Conservation (phyloP, 1,140 invertebrate species). For the Heliconius melpomene region DNA sequence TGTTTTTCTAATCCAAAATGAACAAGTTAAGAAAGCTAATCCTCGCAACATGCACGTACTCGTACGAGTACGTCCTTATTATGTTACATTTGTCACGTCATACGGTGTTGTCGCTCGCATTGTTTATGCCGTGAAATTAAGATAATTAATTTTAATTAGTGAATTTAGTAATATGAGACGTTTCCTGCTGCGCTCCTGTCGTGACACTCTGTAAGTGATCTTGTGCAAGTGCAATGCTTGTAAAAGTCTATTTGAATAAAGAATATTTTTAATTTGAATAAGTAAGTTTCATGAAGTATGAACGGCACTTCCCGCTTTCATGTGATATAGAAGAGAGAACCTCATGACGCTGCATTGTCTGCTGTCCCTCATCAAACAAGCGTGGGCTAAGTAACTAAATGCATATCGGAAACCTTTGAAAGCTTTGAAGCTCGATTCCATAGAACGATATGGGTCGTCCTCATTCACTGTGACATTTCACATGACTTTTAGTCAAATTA, state of each 20-base stretch:
- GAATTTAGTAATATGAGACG: background rate
- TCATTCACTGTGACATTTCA: background rate
- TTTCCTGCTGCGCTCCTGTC: background rate
- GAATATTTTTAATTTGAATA: no score
- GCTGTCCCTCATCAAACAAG: no score
- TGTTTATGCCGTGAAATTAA: background rate
- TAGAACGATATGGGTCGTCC: background rate
- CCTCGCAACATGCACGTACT: background rate
- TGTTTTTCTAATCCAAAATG: background rate
- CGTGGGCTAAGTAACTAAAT: background rate
- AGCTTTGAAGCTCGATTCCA: background rate
- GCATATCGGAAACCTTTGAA: background rate
- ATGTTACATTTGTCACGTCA: background rate
- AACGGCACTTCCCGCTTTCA: no score
- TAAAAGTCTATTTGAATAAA: no score
- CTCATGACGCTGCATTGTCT: no score
- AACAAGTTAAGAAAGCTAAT: background rate
- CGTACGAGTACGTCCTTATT: background rate
- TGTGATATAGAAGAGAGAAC: no score
- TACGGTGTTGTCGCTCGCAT: background rate
- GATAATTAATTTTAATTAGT: slow-evolving; percentile 6
- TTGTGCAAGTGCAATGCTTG: no score
- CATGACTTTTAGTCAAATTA: background rate
- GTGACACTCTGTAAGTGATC: background rate
- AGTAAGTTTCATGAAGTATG: no score